These are phyloP conservation scores for Bettongia penicillata DNA, from an alignment of 2,113 vertebrate genomes.

Conservation along the genomic window DNA sequence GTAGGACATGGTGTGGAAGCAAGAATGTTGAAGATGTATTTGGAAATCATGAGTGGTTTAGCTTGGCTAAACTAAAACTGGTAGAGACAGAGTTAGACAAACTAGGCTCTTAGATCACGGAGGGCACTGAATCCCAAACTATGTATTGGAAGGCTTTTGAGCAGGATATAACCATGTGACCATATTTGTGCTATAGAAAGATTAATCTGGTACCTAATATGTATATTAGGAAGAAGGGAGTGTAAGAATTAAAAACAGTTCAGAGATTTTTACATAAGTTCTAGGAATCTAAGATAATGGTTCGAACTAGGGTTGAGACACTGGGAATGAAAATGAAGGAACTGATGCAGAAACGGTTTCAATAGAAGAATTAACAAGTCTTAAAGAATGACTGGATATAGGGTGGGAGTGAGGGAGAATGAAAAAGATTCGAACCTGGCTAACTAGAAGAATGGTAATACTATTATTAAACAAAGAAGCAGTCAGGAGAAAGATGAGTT, in stretches of 20 bases:
- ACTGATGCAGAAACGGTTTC: neutral
- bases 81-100: neutral
- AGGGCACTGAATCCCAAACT: too few species aligned
- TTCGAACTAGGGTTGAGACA: neutral
- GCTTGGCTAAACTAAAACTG: neutral
- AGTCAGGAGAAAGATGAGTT: neutral
- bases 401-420: neutral
- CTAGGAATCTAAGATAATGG: neutral
- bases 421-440: neutral
- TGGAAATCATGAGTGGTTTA: neutral
- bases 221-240: neutral
- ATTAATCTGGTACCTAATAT: neutral
- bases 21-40: neutral
- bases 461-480: neutral
- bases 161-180: neutral
- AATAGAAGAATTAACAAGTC: neutral
- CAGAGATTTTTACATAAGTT: neutral
- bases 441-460: neutral
- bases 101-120: too few species aligned
- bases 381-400: neutral
- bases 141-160: neutral
- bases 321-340: neutral
- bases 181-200: neutral
- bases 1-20: neutral
- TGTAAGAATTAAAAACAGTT: neutral